phyloP scores from a whole-genome alignment of 2,888 invertebrate species.

The Mythimna impura region DNA sequence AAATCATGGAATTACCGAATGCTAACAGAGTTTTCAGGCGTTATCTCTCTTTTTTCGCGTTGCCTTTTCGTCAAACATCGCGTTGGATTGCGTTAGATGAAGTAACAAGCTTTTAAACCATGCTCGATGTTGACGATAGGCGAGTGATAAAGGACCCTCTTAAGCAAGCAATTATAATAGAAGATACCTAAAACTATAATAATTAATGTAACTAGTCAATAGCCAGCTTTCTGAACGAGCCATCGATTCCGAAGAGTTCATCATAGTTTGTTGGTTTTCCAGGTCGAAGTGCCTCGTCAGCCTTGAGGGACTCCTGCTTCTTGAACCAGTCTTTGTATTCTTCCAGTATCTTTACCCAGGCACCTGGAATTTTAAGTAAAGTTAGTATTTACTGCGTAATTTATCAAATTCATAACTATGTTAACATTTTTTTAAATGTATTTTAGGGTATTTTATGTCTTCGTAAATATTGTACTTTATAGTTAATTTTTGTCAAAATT shows the following conservation, averaged over 20 bases:
- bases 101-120: no score
- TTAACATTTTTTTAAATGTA: no score
- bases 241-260: constrained; percentile 96
- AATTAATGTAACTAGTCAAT: constrained; percentile 90
- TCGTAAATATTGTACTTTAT: no score
- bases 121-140: no score
- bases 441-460: no score
- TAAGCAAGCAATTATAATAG: neutral
- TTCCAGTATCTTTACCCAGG: constrained; percentile 94
- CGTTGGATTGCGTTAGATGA: no score
- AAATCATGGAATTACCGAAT: no score
- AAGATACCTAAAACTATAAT: neutral
- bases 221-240: constrained; percentile 95
- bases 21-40: no score
- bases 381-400: neutral
- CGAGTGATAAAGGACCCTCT: no score
- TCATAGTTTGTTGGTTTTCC: constrained; percentile 96
- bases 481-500: no score
- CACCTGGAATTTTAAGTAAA: constrained; percentile 85
- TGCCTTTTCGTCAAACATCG: no score
- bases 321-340: constrained; percentile 95
- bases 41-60: no score
- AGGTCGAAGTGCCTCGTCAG: constrained; percentile 94
- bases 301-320: constrained; percentile 93
- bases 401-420: neutral